Conservation (phyloP, 2,797 vertebrate genomes). For the Martes flavigula region DNA sequence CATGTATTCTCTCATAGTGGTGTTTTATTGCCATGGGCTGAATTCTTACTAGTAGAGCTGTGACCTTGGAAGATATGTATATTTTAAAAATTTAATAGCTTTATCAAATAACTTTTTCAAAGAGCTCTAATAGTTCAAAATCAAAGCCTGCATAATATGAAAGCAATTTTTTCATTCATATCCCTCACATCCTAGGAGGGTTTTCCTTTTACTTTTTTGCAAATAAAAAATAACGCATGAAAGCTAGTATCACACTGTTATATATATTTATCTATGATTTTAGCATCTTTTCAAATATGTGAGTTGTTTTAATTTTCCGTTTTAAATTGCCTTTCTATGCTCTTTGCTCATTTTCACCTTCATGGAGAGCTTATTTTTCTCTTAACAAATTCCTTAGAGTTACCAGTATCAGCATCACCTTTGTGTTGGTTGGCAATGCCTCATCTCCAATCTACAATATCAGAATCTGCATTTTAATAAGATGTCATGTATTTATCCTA, state of each 20-base stretch:
- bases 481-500: not conserved
- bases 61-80: not conserved
- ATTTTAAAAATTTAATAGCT: not conserved
- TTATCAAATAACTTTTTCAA: not conserved
- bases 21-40: not conserved
- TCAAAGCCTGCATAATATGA: not conserved
- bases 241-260: not conserved
- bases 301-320: not conserved
- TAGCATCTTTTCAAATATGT: not conserved
- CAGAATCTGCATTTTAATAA: not conserved
- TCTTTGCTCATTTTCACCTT: not conserved
- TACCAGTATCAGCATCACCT: not conserved
- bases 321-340: not conserved
- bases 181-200: not conserved
- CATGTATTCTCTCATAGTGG: not conserved
- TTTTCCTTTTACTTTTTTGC: not conserved
- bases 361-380: not conserved
- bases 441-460: not conserved
- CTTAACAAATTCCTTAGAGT: not conserved
- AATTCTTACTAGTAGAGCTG: not conserved
- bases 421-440: not conserved
- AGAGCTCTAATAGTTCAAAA: not conserved
- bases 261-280: not conserved
- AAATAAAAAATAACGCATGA: not conserved
- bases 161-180: not conserved